phyloP scores from a whole-genome alignment of 1,140 invertebrate genomes.

The Orchesella cincta region DNA sequence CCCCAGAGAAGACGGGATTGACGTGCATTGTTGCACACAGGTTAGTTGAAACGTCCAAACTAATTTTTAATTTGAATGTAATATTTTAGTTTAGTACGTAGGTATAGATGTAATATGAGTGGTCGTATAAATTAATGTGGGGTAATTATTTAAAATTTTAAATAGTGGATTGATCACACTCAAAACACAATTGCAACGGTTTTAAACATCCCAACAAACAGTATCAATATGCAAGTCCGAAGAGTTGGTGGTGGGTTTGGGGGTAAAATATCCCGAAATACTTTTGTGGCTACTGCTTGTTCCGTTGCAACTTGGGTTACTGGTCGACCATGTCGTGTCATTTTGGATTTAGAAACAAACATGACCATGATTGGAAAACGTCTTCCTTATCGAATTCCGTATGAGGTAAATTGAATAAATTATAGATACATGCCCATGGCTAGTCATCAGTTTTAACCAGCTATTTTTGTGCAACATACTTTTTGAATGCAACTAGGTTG shows the following conservation, averaged over 20 bases:
- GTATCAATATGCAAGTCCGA: constrained; percentile 1
- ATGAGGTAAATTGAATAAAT: constrained; percentile 23
- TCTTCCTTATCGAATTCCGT: constrained; percentile 55
- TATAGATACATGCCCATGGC: too few species aligned
- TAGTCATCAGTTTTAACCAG: too few species aligned
- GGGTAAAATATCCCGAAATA: constrained; percentile 58
- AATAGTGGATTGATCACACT: constrained; percentile 65
- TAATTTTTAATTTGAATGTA: too few species aligned
- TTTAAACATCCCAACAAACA: constrained; percentile 56
- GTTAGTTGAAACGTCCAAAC: background rate
- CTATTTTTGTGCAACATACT: too few species aligned
- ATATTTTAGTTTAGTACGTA: too few species aligned
- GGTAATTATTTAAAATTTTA: too few species aligned
- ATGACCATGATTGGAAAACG: constrained; percentile 69
- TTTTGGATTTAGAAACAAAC: constrained; percentile 67
- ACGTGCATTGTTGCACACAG: constrained; percentile 55
- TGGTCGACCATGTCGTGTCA: constrained; percentile 65
- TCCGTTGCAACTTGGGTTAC: constrained; percentile 65
- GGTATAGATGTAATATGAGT: too few species aligned
- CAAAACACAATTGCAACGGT: constrained; percentile 65
- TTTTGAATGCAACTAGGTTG: too few species aligned
- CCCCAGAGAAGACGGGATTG: constrained; percentile 57
- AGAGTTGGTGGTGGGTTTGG: constrained; percentile 13
- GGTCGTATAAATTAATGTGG: too few species aligned
- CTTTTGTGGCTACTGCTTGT: constrained; percentile 62